These are phyloP conservation scores for Temnopleurus reevesii DNA, from an alignment of 53 echinoderm and acorn worm species.

Conservation along the genomic window DNA sequence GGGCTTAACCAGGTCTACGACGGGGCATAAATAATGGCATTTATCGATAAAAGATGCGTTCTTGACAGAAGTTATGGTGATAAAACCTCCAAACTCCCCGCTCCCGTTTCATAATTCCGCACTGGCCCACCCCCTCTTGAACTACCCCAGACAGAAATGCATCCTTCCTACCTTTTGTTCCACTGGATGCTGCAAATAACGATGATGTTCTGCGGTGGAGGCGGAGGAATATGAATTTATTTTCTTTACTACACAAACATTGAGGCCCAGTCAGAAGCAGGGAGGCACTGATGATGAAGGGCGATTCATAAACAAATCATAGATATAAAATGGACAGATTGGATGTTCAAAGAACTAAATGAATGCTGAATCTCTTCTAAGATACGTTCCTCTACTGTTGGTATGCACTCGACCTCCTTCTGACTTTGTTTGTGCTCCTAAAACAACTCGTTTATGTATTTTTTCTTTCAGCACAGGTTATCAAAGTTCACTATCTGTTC, in stretches of 20 bases:
- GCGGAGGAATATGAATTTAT: constrained; percentile 15
- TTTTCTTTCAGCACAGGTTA: constrained; percentile 11
- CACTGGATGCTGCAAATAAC: no score
- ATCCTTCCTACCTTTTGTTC: background rate
- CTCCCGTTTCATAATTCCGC: background rate
- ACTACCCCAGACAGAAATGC: background rate
- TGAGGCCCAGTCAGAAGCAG: constrained; percentile 2
- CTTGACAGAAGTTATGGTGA: constrained; percentile 26
- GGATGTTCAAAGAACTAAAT: constrained; percentile 17
- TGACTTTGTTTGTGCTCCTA: constrained; percentile 17
- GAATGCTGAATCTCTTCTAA: background rate
- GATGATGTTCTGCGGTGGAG: background rate
- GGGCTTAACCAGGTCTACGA: background rate
- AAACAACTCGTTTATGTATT: constrained; percentile 38
- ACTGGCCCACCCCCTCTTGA: background rate
- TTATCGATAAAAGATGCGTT: constrained; percentile 39
- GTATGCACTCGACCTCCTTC: constrained; percentile 34
- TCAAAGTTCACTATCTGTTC: background rate
- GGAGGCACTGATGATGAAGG: background rate
- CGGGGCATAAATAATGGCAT: constrained; percentile 40
- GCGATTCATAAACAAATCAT: constrained; percentile 49
- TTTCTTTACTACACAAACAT: constrained; percentile 57
- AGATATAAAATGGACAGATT: constrained; percentile 47
- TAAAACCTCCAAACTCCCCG: constrained; percentile 4
- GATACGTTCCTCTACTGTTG: background rate